Evolutionary conservation across 2,888 invertebrate genomes (phyloP).

Genomic region (Perizoma affinitatum): DNA sequence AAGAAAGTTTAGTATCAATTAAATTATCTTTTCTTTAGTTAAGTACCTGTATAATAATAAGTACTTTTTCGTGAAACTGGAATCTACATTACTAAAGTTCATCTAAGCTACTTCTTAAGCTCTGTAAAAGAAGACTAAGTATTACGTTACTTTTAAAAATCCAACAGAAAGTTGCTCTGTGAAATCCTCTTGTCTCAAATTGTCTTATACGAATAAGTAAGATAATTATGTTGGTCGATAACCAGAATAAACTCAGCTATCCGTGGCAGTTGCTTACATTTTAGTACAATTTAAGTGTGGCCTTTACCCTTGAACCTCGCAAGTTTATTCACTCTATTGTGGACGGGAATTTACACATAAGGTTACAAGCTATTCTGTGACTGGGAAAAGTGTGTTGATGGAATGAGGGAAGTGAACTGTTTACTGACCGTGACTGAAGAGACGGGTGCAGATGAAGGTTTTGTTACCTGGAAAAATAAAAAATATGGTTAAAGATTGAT

Average conservation of each 20-base stretch:
- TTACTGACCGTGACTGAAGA: constrained; percentile 25
- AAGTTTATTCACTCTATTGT: constrained; percentile 39
- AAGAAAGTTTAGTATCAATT: no score
- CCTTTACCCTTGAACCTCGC: constrained; percentile 40
- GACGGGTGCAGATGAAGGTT: constrained; percentile 3
- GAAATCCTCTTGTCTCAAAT: no score
- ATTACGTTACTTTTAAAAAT: no score
- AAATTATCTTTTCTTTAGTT: no score
- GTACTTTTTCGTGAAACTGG: no score
- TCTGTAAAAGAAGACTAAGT: no score
- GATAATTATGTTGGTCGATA: constrained; percentile 1
- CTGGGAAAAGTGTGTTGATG: constrained; percentile 29
- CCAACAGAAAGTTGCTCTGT: no score
- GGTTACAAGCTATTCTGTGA: constrained; percentile 10
- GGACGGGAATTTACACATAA: constrained; percentile 26
- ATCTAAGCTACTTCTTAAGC: no score
- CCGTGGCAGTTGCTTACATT: constrained; percentile 14
- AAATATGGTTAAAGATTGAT: no score
- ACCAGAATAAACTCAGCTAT: constrained; percentile 23
- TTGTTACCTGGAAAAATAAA: constrained; percentile 16
- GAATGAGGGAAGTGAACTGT: constrained; percentile 27
- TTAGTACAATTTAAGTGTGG: constrained; percentile 13
- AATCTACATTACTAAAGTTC: no score
- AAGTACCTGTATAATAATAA: no score
- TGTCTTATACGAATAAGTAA: no score